Percentiles rank a stretch among this genome's conserved stretches.
Evolutionary conservation across 2,797 vertebrate genomes (phyloP).

Genomic region (Sebastes hopkinsi): DNA sequence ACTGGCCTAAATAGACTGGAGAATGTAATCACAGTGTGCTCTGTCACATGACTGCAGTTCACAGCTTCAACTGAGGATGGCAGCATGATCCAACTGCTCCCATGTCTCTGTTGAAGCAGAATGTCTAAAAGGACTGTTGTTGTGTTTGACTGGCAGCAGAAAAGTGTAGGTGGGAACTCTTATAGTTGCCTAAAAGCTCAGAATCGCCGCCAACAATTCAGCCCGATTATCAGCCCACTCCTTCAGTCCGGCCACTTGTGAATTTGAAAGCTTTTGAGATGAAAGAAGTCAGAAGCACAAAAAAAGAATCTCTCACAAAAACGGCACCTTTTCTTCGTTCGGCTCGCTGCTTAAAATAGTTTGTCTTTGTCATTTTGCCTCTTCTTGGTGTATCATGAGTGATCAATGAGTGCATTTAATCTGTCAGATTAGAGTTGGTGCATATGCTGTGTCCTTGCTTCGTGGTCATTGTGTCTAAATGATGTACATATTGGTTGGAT

Average conservation of each 20-base stretch:
- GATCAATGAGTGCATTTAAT: neutral
- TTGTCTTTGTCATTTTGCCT: neutral
- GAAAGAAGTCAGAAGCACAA: conserved; percentile 19
- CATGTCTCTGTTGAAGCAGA: neutral
- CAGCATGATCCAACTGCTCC: conserved; percentile 35
- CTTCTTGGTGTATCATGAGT: neutral
- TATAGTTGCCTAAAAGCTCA: conserved; percentile 15
- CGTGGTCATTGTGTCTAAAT: neutral
- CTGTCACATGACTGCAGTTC: conserved; percentile 49
- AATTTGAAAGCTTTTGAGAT: conserved; percentile 32
- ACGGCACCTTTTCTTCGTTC: neutral
- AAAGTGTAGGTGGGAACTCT: conserved; percentile 47
- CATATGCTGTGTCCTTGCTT: neutral
- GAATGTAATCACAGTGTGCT: neutral
- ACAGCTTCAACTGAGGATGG: conserved; percentile 55
- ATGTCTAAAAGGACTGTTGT: conserved; percentile 32
- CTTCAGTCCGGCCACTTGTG: neutral
- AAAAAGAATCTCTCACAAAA: neutral
- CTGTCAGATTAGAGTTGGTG: neutral
- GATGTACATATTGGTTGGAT: neutral
- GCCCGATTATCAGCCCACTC: conserved; percentile 31
- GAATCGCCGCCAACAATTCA: conserved; percentile 32
- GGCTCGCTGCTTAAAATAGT: conserved; percentile 14
- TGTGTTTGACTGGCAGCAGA: conserved; percentile 30
- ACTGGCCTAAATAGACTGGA: no score